Percentiles rank a stretch among this genome's conserved stretches.
These are phyloP conservation scores for Thamnophis sirtalis DNA, from an alignment of 2,113 vertebrate species.

Conservation along the genomic window DNA sequence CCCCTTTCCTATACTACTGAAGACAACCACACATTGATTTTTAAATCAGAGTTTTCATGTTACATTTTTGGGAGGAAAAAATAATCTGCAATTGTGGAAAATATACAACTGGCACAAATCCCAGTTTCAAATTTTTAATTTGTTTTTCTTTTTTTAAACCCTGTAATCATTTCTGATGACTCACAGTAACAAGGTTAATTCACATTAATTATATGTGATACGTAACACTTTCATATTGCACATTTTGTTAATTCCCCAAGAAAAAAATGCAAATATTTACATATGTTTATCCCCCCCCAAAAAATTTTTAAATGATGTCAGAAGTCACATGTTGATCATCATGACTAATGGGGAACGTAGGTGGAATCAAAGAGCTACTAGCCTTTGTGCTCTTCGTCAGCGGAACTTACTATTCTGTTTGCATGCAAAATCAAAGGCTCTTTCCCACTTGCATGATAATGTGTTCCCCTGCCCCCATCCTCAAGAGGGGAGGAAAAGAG, in stretches of 20 bases:
- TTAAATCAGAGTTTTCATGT: conserved; percentile 33
- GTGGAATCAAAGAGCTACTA: background rate
- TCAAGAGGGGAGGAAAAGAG: background rate
- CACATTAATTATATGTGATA: background rate
- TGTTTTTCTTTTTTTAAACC: background rate
- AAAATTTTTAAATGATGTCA: background rate
- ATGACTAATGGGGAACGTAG: background rate
- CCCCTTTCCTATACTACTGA: conserved; percentile 59
- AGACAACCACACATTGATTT: conserved; percentile 53
- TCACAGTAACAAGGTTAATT: background rate
- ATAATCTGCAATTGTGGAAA: conserved; percentile 5
- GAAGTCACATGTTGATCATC: background rate
- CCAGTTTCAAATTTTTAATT: background rate
- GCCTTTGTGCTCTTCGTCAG: background rate
- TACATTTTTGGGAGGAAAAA: background rate
- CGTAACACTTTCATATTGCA: background rate
- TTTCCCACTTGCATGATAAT: background rate
- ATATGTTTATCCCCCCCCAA: background rate
- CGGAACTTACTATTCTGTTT: background rate
- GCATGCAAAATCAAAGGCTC: background rate
- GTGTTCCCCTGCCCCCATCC: background rate
- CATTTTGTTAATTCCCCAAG: background rate
- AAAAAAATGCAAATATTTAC: background rate
- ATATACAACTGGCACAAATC: background rate
- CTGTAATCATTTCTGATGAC: background rate